Conservation (phyloP, 2,888 invertebrate species). For the Tetragonula carbonaria region DNA sequence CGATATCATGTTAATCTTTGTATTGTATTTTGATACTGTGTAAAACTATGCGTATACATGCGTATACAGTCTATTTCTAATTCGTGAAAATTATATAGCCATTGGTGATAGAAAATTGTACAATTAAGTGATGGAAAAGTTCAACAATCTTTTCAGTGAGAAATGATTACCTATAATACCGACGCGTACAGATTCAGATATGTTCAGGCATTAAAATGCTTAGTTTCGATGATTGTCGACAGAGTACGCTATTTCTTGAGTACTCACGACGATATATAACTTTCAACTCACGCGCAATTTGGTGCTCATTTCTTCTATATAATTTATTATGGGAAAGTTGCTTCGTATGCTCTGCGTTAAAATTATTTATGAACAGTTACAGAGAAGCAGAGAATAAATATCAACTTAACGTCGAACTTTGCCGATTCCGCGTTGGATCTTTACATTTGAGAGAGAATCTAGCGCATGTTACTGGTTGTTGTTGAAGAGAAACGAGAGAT, state of each 20-base stretch:
- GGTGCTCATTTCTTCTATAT: too few species aligned
- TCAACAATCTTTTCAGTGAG: background rate
- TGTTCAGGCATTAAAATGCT: conserved; percentile 5
- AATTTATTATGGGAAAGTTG: too few species aligned
- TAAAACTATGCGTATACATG: too few species aligned
- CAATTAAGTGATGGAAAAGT: background rate
- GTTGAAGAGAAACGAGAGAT: too few species aligned
- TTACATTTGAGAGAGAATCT: too few species aligned
- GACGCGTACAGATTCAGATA: conserved; percentile 39
- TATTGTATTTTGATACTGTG: too few species aligned
- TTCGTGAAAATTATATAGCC: background rate
- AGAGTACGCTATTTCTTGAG: conserved; percentile 57
- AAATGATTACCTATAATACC: conserved; percentile 39
- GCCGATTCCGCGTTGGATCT: too few species aligned
- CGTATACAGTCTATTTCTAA: too few species aligned
- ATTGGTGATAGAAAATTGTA: background rate
- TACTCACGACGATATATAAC: background rate
- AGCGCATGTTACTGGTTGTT: too few species aligned
- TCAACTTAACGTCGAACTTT: too few species aligned
- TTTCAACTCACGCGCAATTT: background rate
- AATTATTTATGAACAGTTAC: background rate
- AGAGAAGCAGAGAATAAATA: too few species aligned
- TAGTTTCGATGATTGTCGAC: conserved; percentile 57
- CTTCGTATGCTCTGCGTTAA: background rate
- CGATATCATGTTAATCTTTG: too few species aligned